Evolutionary conservation across 2,888 invertebrate species (phyloP), one percentile per base, ranked within the genome.

Genomic region (Nemapogon koenigi): DNA sequence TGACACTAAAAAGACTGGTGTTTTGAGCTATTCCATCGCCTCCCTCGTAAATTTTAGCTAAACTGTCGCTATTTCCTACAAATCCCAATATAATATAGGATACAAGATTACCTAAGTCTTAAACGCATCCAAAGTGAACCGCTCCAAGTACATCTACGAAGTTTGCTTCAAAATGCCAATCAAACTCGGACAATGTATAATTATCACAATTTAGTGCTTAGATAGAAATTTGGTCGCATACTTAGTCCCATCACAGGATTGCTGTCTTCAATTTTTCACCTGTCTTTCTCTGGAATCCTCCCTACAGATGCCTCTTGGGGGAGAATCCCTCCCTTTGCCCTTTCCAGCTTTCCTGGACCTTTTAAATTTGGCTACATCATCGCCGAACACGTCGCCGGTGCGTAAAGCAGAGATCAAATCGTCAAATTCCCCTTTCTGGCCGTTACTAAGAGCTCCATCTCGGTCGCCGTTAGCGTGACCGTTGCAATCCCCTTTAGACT

Each of bases 311-410:
- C 58, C 72, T 42, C 68, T 55, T 0, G 79, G 79, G 0, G 79
- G 79, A 0, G 79, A 78, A 37, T 80, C 79, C 7, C 79, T 49
- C 0, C 79, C 79, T 43, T 75, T 79, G 17, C 67, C 62, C 13
- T 76, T 79, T n/a, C 75, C 66, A 0, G 75, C 56, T 47, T 80
- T 80, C 22, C 78, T 53, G 1, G 80, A 71, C 18, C 80, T 50
- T 43, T 80, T 80, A 51, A 95, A 92, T 70, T 96, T 96, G 38
- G 94, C 94, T 53, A 96, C 92, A 59, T 96, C 96, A 58, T 96
- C 96, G 1, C 95, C 94, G 57, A 96, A 97, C 0, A 96, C 95
- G 55, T 96, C 95, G 1, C 97, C 97, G 0, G 97, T 96, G 42
- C 96, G 75, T 37, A 97, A 66, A 0, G 97, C 97, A 0, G 96